Percentiles rank a stretch among this genome's conserved stretches.
Conservation (phyloP, 2,113 vertebrate genomes). For the Rhinoderma darwinii region DNA sequence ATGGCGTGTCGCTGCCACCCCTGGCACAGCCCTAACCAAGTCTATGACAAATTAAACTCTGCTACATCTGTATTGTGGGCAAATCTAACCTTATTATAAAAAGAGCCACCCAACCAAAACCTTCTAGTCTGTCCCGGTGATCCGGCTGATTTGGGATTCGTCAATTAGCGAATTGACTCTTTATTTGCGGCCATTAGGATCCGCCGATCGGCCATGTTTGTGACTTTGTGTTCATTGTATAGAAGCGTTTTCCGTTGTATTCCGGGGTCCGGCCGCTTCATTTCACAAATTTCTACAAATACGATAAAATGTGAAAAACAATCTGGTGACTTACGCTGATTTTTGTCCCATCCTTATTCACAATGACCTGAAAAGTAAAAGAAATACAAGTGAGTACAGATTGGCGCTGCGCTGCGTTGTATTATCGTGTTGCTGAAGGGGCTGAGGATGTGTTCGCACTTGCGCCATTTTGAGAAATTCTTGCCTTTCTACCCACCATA, state of each 20-base stretch:
- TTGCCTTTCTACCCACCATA: background rate
- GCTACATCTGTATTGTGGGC: background rate
- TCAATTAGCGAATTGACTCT: background rate
- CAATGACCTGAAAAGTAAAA: conserved; percentile 76
- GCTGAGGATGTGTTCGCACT: background rate
- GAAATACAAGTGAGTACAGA: background rate
- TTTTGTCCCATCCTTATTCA: conserved; percentile 88
- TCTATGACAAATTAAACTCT: background rate
- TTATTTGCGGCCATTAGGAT: background rate
- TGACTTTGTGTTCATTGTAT: background rate
- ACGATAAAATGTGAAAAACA: conserved; percentile 26
- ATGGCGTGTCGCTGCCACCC: no score
- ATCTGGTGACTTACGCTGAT: conserved; percentile 88
- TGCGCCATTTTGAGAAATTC: background rate
- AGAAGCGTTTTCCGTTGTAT: background rate
- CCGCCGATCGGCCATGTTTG: background rate
- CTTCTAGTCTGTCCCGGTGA: no score
- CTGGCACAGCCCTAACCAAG: no score
- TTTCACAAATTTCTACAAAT: background rate
- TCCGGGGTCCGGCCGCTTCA: background rate
- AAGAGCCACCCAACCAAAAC: background rate
- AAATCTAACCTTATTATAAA: background rate
- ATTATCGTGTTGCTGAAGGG: background rate
- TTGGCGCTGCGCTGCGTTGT: background rate
- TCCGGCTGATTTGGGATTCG: background rate